Base-by-base conservation (phyloP, 2,888 invertebrate species). In the Ichneumoninae sp. region DNA sequence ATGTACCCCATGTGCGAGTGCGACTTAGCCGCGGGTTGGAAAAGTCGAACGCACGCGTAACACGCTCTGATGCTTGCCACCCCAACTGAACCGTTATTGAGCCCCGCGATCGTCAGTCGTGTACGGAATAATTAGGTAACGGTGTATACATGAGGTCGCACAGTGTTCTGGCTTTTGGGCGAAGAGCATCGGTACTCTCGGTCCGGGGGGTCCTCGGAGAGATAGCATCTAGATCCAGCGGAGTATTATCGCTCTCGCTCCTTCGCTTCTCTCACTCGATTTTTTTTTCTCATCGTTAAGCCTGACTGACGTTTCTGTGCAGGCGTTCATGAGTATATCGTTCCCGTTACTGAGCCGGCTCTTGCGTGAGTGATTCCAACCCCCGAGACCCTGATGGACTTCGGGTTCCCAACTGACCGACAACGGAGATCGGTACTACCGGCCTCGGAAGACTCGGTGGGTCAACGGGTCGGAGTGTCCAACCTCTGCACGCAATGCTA, bases 281-380 rank as follows among this genome's bases (percentile, higher is more conserved):
- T 71, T 79, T 70, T 73, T 73, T 36, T 66, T 19, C 26, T 40
- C 22, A 66, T 76, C 52, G 80, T 88, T 93, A 93, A 93, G 91
- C 91, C 90, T 93, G 92, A 93, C 86, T 92, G 93, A 93, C 92
- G 90, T 91, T 92, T 92, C 89, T 89, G 89, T 92, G 85, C 90
- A 88, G 87, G 88, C 89, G 90, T 88, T 89, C 88, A 85, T 86
- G 88, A 85, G 85, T 90, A 88, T 90, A 22, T 81, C 82, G 50
- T 80, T 60, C 66, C 52, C 74, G 66, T 75, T 71, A 47, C 47
- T 52, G 68, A 81, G 74, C 60, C 40, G 63, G 33, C 54, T 78
- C 60, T 82, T 80, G 76, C 71, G 47, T 65, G 75, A 84, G 77
- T 81, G 84, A 81, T 84, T 84, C 30, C 74, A 66, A 60, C 26